Conservation (phyloP, 1,140 invertebrate genomes). For the Eupeodes corollae region DNA sequence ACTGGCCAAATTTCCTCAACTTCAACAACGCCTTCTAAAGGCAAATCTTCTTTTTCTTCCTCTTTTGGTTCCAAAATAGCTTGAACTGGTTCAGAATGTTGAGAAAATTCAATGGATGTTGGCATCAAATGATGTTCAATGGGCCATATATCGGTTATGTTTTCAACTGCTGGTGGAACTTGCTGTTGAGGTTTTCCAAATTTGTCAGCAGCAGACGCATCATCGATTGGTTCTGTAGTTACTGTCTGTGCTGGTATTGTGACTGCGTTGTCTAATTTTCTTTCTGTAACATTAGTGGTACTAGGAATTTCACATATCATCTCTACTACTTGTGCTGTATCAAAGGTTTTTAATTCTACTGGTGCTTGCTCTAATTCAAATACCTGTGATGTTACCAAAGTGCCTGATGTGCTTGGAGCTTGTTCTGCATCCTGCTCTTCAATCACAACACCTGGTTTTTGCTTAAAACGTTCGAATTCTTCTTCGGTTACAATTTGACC, state of each 20-base stretch:
- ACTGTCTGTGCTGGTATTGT: conserved; percentile 4
- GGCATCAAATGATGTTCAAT: conserved; percentile 24
- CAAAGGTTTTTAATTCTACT: conserved; percentile 17
- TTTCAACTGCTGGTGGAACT: conserved; percentile 15
- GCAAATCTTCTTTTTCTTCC: background rate
- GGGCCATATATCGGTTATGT: conserved; percentile 34
- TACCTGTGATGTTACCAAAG: conserved; percentile 28
- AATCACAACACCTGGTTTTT: conserved; percentile 27
- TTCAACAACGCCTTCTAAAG: conserved; percentile 9
- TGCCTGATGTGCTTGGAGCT: conserved; percentile 10
- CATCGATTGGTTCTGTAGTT: conserved; percentile 3
- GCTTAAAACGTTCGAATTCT: conserved; percentile 34
- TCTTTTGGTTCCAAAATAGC: background rate
- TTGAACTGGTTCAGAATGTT: conserved; percentile 15
- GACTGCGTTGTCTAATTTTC: conserved; percentile 14
- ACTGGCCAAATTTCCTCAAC: conserved; percentile 29
- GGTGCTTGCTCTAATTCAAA: conserved; percentile 35
- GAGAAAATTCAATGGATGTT: conserved; percentile 32
- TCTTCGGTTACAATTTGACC: conserved; percentile 40
- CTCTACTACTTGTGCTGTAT: conserved; percentile 9
- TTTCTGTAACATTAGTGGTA: conserved; percentile 30
- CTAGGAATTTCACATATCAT: conserved; percentile 22
- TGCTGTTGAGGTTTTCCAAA: conserved; percentile 4
- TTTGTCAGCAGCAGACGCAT: background rate
- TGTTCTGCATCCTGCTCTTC: conserved; percentile 31